Evolutionary conservation across 2,113 vertebrate genomes (phyloP), one percentile per base, ranked within the genome.

Genomic region (Scartelaos histophorus): DNA sequence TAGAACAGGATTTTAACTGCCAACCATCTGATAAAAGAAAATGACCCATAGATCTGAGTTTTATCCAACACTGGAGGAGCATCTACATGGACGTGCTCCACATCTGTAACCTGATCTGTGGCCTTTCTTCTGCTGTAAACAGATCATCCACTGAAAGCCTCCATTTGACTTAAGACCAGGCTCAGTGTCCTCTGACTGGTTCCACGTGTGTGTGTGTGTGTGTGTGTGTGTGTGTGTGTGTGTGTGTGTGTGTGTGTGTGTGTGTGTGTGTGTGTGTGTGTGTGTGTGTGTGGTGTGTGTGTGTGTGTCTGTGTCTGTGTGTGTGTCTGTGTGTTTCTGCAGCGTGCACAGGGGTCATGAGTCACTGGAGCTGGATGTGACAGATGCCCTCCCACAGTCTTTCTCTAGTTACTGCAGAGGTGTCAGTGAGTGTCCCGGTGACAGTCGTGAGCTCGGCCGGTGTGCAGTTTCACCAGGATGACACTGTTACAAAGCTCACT

Each of bases 101-200:
- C 90, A 91, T 90, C 90, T 82, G 90, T 81, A 90, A 91, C 75
- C 73, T 57, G 90, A 92, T 88, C 88, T 81, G 67, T 25, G 19
- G 75, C 80, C 82, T 88, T 88, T 90, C 85, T 90, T 90, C 86
- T 84, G 86, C 85, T 78, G 87, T 91, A 89, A 93, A 92, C 92
- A 93, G 89, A 91, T 91, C 87, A 85, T 90, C 84, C 78, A 85
- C 90, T 92, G 87, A 90, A 89, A 90, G 87, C 85, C 78, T 87
- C 79, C 82, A 53, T 90, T 86, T 89, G 75, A 84, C 82, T 90
- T 87, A 87, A 90, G 85, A 83, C 88, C 69, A 7, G 78, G 76
- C 83, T 86, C 86, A 68, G 82, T 86, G 88, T 87, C 81, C 80
- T 35, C 80, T 91, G 90, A 91, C 88, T 91, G 86, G 82, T 91